Percentiles rank a stretch among this genome's conserved stretches.
Evolutionary conservation across 2,113 vertebrate species (phyloP).

Genomic region (Gadus chalcogrammus): DNA sequence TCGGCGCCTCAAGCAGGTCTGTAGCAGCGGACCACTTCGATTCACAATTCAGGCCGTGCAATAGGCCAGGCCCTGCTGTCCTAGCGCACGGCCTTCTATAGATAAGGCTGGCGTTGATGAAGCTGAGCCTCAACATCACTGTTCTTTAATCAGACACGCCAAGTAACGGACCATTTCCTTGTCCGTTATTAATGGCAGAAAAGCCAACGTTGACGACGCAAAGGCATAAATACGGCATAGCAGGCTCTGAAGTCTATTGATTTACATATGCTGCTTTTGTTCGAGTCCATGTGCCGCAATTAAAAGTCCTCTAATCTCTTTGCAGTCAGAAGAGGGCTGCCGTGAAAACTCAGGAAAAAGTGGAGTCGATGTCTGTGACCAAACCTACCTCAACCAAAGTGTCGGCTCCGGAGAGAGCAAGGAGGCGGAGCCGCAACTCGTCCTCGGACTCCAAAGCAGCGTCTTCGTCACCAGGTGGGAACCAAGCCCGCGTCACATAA

Average conservation of each 20-base stretch:
- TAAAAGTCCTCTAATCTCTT: conserved; percentile 21
- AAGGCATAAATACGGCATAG: no score
- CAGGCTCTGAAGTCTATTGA: no score
- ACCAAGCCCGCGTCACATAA: neutral
- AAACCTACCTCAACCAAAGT: conserved; percentile 88
- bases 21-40: neutral
- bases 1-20: conserved; percentile 66
- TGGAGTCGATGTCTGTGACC: conserved; percentile 65
- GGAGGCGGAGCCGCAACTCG: conserved; percentile 54
- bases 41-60: no score
- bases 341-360: conserved; percentile 81
- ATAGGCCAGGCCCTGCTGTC: no score
- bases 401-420: conserved; percentile 61
- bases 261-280: no score
- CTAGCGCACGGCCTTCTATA: neutral
- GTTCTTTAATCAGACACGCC: no score
- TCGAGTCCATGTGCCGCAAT: no score
- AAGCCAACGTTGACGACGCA: no score
- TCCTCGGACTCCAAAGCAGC: conserved; percentile 75
- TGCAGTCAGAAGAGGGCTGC: conserved; percentile 73
- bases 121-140: no score
- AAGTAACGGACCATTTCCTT: no score
- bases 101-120: no score
- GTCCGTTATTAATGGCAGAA: no score
- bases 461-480: conserved; percentile 78